Percentiles rank a stretch among this genome's conserved stretches.
Evolutionary conservation across 2,113 vertebrate species (phyloP).

Genomic region (Tetraodon nigroviridis): DNA sequence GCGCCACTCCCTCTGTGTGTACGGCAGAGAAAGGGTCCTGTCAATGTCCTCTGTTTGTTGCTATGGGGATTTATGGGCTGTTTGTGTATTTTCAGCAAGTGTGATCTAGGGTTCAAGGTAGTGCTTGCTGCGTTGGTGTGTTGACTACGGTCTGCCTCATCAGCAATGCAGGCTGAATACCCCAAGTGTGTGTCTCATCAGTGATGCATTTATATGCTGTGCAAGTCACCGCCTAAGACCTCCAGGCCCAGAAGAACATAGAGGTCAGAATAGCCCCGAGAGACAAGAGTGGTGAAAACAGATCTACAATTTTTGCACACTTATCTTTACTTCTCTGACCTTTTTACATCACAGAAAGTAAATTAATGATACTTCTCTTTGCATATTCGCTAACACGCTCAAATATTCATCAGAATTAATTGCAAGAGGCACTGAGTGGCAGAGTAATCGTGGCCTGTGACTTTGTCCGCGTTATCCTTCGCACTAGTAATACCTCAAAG

Average conservation of each 20-base stretch:
- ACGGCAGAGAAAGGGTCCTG: slow-evolving; percentile 7
- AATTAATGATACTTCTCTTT: too few relatives aligned
- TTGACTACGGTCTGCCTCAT: slow-evolving; percentile 63
- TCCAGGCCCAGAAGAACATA: slow-evolving; percentile 70
- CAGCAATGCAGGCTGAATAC: slow-evolving; percentile 64
- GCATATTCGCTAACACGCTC: too few relatives aligned
- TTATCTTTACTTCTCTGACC: not conserved
- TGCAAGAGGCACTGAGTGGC: not conserved
- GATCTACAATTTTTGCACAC: slow-evolving; percentile 1
- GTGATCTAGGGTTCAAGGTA: slow-evolving; percentile 69
- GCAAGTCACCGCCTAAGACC: slow-evolving; percentile 70
- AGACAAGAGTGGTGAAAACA: slow-evolving; percentile 41
- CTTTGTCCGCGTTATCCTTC: not conserved
- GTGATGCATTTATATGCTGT: slow-evolving; percentile 53
- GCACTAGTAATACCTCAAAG: slow-evolving; percentile 37
- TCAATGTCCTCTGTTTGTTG: slow-evolving; percentile 65
- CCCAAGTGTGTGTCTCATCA: slow-evolving; percentile 48
- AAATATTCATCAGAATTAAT: too few relatives aligned
- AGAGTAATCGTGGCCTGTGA: slow-evolving; percentile 22
- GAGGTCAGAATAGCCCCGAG: slow-evolving; percentile 68
- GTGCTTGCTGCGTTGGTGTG: slow-evolving; percentile 50
- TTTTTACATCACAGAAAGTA: not conserved
- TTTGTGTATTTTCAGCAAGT: slow-evolving; percentile 71
- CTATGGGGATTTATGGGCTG: slow-evolving; percentile 69
- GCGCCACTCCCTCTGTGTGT: slow-evolving; percentile 50